A percentile compares a stretch with the other conserved stretches of the same genome.
These are phyloP conservation scores for Antechinus stuartii DNA, from an alignment of 2,113 vertebrate genomes.

Conservation along the genomic window DNA sequence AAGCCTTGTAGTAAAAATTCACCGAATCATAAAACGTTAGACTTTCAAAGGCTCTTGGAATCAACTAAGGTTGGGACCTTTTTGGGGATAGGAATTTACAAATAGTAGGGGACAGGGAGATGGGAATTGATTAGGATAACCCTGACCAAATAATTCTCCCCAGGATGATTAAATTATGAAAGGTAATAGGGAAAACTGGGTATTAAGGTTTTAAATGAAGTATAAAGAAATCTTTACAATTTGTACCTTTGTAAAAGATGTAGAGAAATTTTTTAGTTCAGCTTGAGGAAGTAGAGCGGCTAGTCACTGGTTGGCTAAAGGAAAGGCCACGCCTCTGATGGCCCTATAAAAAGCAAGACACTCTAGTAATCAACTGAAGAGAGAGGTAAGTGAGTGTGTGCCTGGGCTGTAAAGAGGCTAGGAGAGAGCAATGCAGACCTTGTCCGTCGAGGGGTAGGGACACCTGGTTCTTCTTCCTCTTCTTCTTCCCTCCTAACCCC, in stretches of 20 bases:
- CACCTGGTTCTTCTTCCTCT: neutral
- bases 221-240: neutral
- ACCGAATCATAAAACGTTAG: neutral
- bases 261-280: neutral
- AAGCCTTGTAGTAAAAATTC: neutral
- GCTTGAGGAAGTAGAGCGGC: neutral
- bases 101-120: neutral
- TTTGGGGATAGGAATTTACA: neutral
- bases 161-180: neutral
- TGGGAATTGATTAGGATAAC: neutral
- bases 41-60: neutral
- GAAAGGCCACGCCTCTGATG: neutral
- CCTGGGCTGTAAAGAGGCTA: neutral
- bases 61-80: neutral
- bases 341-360: neutral
- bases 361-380: neutral
- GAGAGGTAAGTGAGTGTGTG: neutral
- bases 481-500: neutral
- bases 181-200: neutral
- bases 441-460: neutral
- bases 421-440: neutral
- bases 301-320: neutral
- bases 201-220: neutral
- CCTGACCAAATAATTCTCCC: neutral
- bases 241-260: neutral